Conservation (phyloP, 2,888 invertebrate genomes). For the Syrista parreyssii region DNA sequence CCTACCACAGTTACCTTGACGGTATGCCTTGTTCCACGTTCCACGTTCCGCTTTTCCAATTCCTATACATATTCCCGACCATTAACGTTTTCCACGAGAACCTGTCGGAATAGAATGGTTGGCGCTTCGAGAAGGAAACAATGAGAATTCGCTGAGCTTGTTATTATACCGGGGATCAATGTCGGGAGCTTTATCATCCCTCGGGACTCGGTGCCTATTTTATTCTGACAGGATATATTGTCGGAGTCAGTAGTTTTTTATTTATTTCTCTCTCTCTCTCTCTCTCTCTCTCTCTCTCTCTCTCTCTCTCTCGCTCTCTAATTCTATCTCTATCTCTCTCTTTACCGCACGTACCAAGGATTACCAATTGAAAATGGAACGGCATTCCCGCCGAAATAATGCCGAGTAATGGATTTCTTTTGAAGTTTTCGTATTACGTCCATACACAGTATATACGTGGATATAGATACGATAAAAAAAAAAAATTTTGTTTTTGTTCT, state of each 20-base stretch:
- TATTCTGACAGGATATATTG: slow-evolving; percentile 9
- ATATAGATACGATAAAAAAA: not conserved
- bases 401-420: not conserved
- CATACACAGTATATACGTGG: not conserved
- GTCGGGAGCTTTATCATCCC: not conserved
- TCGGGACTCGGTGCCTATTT: not conserved
- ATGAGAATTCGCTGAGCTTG: not conserved
- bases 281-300: not conserved
- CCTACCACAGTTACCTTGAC: slow-evolving; percentile 80
- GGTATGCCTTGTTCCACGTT: slow-evolving; percentile 75
- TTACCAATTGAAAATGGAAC: not conserved
- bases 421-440: slow-evolving; percentile 10
- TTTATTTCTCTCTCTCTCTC: not conserved
- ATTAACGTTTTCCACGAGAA: slow-evolving; percentile 17
- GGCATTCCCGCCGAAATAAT: not conserved
- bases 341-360: not conserved
- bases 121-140: not conserved
- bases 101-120: slow-evolving; percentile 30
- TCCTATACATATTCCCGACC: slow-evolving; percentile 21
- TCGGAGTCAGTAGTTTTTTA: slow-evolving; percentile 14
- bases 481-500: too few species aligned
- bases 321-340: not conserved
- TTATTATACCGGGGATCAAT: not conserved
- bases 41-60: slow-evolving; percentile 33
- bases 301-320: not conserved